Percentiles rank a stretch among this genome's conserved stretches.
phyloP scores from a whole-genome alignment of 2,888 invertebrate species.

The Neoascia interrupta region DNA sequence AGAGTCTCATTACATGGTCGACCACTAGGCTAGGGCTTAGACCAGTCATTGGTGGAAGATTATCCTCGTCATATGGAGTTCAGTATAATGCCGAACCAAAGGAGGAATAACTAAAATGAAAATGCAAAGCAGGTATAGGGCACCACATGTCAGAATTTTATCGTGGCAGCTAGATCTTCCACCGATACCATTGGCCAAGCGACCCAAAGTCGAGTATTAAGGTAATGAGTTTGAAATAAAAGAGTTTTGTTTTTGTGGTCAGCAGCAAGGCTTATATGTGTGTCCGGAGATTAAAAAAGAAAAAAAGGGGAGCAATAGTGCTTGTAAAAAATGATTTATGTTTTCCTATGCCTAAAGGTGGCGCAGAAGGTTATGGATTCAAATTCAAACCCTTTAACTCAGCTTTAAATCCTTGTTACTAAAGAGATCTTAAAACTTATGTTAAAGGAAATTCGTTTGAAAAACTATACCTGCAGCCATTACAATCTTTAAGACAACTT shows the following conservation, averaged over 20 bases:
- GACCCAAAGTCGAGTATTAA: constrained; percentile 19
- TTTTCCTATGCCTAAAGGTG: no score
- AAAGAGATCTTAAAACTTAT: no score
- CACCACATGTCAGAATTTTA: constrained; percentile 57
- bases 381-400: no score
- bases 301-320: constrained; percentile 1
- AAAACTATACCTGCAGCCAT: no score
- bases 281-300: constrained; percentile 47
- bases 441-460: no score
- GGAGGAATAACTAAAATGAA: constrained; percentile 37
- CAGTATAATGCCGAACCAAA: background rate
- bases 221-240: constrained; percentile 33
- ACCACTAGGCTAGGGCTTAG: constrained; percentile 12
- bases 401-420: no score
- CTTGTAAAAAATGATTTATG: no score
- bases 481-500: no score
- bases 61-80: no score
- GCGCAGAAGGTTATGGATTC: no score
- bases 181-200: constrained; percentile 50
- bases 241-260: no score
- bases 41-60: constrained; percentile 52
- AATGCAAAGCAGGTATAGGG: constrained; percentile 58
- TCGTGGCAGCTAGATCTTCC: constrained; percentile 37
- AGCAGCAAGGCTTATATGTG: no score
- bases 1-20: constrained; percentile 30